Percentiles rank a stretch among this genome's conserved stretches.
Evolutionary conservation across 2,888 invertebrate species (phyloP).

Genomic region (Hydrotaea diabolus): DNA sequence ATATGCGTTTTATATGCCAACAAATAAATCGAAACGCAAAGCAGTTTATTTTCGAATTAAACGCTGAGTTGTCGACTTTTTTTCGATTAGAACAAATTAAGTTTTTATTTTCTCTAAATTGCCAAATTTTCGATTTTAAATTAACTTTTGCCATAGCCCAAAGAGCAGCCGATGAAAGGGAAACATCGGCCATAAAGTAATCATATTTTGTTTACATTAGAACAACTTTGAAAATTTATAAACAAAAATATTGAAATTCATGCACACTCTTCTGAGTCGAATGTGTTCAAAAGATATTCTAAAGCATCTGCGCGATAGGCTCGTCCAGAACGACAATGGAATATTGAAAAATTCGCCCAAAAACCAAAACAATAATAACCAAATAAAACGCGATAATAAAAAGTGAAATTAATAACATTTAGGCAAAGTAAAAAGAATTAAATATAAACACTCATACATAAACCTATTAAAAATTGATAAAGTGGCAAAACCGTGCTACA

Average conservation of each 20-base stretch:
- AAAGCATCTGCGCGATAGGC: too few relatives aligned
- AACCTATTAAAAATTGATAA: constrained; percentile 6
- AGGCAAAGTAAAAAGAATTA: not conserved
- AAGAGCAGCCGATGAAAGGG: not conserved
- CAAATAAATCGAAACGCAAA: not conserved
- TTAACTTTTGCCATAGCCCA: not conserved
- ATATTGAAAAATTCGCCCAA: not conserved
- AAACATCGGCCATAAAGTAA: constrained; percentile 48
- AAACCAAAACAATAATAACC: not conserved
- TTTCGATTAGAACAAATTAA: constrained; percentile 5
- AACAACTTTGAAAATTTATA: constrained; percentile 52
- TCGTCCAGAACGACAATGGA: not conserved
- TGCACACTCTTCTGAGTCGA: too few relatives aligned
- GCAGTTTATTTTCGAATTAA: not conserved
- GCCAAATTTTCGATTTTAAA: not conserved
- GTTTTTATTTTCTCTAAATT: not conserved
- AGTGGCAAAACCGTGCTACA: not conserved
- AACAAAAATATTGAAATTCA: constrained; percentile 16
- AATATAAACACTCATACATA: not conserved
- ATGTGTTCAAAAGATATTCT: too few relatives aligned
- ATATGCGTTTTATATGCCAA: not conserved
- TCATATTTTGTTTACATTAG: constrained; percentile 44
- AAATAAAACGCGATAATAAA: constrained; percentile 6
- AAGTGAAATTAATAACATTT: constrained; percentile 17
- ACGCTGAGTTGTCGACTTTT: not conserved